Percentiles rank a stretch among this genome's conserved stretches.
These are phyloP conservation scores for Xylocopa sonorina DNA, from an alignment of 1,140 invertebrate species.

Conservation along the genomic window DNA sequence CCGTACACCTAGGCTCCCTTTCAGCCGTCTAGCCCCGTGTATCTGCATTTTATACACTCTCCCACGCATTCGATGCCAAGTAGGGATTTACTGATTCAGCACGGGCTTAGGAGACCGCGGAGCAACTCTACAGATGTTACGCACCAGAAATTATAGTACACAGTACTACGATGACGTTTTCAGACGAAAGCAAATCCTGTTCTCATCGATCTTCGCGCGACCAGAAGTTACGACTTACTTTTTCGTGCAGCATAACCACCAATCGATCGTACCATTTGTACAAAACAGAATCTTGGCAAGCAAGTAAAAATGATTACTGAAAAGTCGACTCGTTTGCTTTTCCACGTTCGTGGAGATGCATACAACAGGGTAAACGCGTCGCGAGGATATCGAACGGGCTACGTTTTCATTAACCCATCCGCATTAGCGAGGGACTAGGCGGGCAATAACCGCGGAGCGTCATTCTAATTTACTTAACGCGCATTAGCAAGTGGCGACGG, in stretches of 20 bases:
- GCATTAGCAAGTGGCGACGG: slow-evolving; percentile 29
- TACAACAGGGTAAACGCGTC: not conserved
- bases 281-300: no score
- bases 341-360: no score
- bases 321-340: no score
- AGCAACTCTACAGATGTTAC: not conserved
- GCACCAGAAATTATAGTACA: slow-evolving; percentile 21
- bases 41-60: slow-evolving; percentile 47
- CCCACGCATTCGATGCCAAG: slow-evolving; percentile 42
- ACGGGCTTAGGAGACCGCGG: not conserved
- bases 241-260: no score
- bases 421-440: not conserved
- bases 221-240: no score
- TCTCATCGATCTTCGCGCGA: slow-evolving; percentile 7
- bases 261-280: no score
- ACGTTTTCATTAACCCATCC: not conserved
- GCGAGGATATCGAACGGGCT: not conserved
- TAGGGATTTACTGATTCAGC: slow-evolving; percentile 41
- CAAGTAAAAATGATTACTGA: no score
- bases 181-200: not conserved
- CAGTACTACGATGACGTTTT: slow-evolving; percentile 1
- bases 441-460: not conserved
- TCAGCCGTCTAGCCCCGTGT: slow-evolving; percentile 12
- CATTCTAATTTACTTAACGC: slow-evolving; percentile 24
- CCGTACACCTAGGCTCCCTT: slow-evolving; percentile 6